Conservation (phyloP, 2,888 invertebrate genomes). For the Oscheius myriophilus region DNA sequence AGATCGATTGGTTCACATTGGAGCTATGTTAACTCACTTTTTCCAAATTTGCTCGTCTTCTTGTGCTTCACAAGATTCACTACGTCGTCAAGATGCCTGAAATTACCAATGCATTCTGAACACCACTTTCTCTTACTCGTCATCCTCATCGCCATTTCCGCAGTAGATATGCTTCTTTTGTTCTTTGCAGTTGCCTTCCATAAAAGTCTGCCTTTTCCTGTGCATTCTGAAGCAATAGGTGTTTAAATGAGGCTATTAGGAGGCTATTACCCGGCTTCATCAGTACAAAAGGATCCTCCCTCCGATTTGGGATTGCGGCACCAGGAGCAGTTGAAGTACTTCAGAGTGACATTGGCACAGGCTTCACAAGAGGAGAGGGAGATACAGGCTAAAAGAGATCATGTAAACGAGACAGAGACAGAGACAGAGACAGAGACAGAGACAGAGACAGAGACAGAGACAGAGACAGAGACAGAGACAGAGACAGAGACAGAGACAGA, state of each 20-base stretch:
- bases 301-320: conserved; percentile 57
- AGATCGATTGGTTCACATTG: neutral
- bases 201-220: conserved; percentile 64
- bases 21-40: neutral
- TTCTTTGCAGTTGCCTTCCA: conserved; percentile 62
- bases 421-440: too few species aligned
- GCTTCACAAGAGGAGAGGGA: conserved; percentile 53
- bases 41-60: neutral
- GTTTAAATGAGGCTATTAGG: neutral
- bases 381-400: conserved; percentile 59
- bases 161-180: conserved; percentile 41
- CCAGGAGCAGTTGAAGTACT: conserved; percentile 69
- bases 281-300: conserved; percentile 67
- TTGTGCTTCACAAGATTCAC: conserved; percentile 1
- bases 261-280: conserved; percentile 55
- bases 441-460: neutral
- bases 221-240: conserved; percentile 53
- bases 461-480: too few species aligned
- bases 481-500: neutral
- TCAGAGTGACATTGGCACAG: conserved; percentile 63
- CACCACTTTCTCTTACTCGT: conserved; percentile 25
- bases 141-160: conserved; percentile 44
- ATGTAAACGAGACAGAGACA: neutral
- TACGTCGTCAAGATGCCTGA: conserved; percentile 15
- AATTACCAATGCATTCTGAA: neutral